Base-by-base conservation (phyloP, 2,797 vertebrate species). In the Ambastaia sidthimunki region DNA sequence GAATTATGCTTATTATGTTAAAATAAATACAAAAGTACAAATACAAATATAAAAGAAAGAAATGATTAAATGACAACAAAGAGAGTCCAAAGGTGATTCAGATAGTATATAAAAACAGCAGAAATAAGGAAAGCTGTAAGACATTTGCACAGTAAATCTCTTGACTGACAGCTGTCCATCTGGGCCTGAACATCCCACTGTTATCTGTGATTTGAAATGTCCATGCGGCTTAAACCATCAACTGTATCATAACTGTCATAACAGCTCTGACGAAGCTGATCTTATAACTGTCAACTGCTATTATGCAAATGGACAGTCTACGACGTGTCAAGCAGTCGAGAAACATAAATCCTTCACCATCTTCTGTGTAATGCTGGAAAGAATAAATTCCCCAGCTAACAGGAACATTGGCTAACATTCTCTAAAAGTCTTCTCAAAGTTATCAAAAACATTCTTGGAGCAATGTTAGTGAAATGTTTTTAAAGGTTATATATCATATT, bases 191-290 rank as follows among this genome's bases (percentile, higher is more conserved):
- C 34, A 3, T 10, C 41, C 37, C 15, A 19, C 57, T 37, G 57
- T 71, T n/a, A 63, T 63, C 57, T 62, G 5, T 7, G 34, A 37
- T 37, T 7, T 37, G 34, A 37, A 37, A 37, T 37, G 34, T 37
- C 34, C 34, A 37, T 60, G 54, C 52, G 37, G 37, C 25, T 77
- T 47, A 77, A 78, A 77, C 75, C 41, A 77, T 69, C 54, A 77
- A 41, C 52, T 69, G 66, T 34, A 69, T 78, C 55, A 62, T 60
- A 59, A 70, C 66, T 70, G 75, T 78, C 75, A 78, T 47, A 60
- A 60, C 55, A 71, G 57, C 57, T 28, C 19, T 63, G 76, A 52
- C 1, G 1, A 47, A 71, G 55, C 25, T 18, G 25, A 68, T 70
- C 44, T 60, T 28, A 70, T 47, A 60, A 47, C 52, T n/a, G 52